Evolutionary conservation across 1,140 invertebrate genomes (phyloP).

Genomic region (Copidosoma floridanum): DNA sequence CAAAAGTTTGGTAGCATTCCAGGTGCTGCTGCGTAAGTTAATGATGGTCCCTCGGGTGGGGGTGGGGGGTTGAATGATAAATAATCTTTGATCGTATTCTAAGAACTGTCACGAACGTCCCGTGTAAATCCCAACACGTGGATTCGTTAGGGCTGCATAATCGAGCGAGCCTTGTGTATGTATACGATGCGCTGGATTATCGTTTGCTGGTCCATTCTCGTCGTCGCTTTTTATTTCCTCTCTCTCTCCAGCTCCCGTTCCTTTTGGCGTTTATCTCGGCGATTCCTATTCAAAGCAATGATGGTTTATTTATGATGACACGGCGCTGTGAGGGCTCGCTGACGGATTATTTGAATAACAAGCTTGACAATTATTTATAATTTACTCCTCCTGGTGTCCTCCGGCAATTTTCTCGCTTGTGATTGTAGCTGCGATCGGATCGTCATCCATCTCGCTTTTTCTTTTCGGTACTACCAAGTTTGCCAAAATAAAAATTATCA

Average conservation of each 20-base stretch:
- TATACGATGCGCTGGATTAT: slow-evolving; percentile 7
- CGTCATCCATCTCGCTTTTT: too few relatives aligned
- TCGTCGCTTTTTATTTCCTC: slow-evolving; percentile 8
- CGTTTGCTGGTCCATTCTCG: neutral
- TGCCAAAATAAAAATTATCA: too few relatives aligned
- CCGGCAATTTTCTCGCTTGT: too few relatives aligned
- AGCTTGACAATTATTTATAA: slow-evolving; percentile 26
- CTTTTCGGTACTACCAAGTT: too few relatives aligned
- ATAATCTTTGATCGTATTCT: slow-evolving; percentile 2
- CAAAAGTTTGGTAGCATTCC: too few relatives aligned
- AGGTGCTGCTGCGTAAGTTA: too few relatives aligned
- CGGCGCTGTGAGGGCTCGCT: too few relatives aligned
- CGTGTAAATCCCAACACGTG: slow-evolving; percentile 23
- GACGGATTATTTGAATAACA: slow-evolving; percentile 4
- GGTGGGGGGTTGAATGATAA: neutral
- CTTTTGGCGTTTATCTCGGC: too few relatives aligned
- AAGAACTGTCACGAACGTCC: slow-evolving; percentile 15
- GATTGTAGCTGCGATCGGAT: too few relatives aligned
- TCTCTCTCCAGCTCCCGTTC: neutral
- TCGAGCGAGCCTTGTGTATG: slow-evolving; percentile 1
- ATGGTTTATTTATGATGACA: slow-evolving; percentile 29
- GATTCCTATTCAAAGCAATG: slow-evolving; percentile 8
- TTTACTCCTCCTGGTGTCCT: slow-evolving; percentile 13
- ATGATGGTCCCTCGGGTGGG: neutral
- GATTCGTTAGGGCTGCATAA: slow-evolving; percentile 29